Evolutionary conservation across 2,888 invertebrate species (phyloP), one percentile per base, ranked within the genome.

Genomic region (Baccha elongata): DNA sequence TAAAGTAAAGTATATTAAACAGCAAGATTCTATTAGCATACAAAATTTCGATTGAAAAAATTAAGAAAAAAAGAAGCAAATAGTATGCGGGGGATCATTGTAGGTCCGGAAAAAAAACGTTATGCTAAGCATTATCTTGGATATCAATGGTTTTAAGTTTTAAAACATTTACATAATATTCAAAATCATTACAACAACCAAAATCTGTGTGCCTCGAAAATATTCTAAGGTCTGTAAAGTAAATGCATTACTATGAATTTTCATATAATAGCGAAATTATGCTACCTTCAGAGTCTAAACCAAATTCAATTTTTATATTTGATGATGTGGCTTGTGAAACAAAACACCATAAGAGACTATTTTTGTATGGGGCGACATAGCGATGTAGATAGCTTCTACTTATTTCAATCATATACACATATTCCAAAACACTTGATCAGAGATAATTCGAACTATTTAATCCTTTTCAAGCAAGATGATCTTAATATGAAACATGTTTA

Each of bases 261-360:
- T 42, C 79, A 50, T 40, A 62, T 50, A 84, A 60, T 44, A 10
- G 21, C 6, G 29, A 84, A 32, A 8, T 32, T 32, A 32, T 32
- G 32, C 10, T 32, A 10, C 32, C 32, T 32, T 32, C 32, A 8
- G 8, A 32, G 32, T 86, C 86, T 7, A 75, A 79, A 84, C 67
- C 42, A 67, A 86, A 87, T 85, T 88, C 87, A 15, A 74, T 89
- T 8, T 86, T 89, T 79, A 87, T 90, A 29, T 90, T 90, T 78
- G 88, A 89, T 83, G 88, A 89, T 85, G 86, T 89, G 15, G 86
- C 87, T 10, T 88, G 87, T 19, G 88, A 88, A 11, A 87, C 87
- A 87, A 52, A 73, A 86, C 42, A 85, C 84, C 21, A 86, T 88
- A 5, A 78, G 86, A 52, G 72, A 75, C 1, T 88, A 85, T 76